Evolutionary conservation across 2,888 invertebrate genomes (phyloP).

Genomic region (Spodoptera picta): DNA sequence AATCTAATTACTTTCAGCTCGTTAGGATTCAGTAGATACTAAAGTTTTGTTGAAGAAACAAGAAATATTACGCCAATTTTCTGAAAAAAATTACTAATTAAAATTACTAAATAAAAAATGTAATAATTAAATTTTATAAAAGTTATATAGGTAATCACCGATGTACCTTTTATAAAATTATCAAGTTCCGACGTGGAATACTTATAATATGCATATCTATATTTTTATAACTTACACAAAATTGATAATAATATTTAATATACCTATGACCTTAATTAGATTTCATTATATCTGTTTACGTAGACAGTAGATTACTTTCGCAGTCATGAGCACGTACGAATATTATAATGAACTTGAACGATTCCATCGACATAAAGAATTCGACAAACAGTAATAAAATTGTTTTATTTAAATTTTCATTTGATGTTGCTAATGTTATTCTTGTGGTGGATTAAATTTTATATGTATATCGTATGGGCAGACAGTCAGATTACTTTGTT

Average conservation of each 20-base stretch:
- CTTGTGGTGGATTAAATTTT: too few relatives aligned
- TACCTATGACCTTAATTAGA: conserved; percentile 23
- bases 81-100: too few relatives aligned
- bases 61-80: background rate
- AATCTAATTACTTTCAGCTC: background rate
- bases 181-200: conserved; percentile 3
- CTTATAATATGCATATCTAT: background rate
- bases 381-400: background rate
- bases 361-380: conserved; percentile 13
- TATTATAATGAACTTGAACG: conserved; percentile 24
- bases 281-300: conserved; percentile 20
- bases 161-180: background rate
- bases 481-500: conserved; percentile 31
- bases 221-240: conserved; percentile 12
- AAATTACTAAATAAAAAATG: too few relatives aligned
- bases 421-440: background rate
- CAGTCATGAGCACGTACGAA: conserved; percentile 36
- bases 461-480: background rate
- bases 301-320: conserved; percentile 26
- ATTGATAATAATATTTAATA: conserved; percentile 19
- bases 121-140: too few relatives aligned
- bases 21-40: too few relatives aligned
- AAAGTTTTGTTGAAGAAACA: background rate
- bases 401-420: conserved; percentile 17
- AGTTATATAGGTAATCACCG: too few relatives aligned